These are phyloP conservation scores for Craterocephalus amniculus DNA, from an alignment of 2,797 vertebrate species.

Conservation along the genomic window DNA sequence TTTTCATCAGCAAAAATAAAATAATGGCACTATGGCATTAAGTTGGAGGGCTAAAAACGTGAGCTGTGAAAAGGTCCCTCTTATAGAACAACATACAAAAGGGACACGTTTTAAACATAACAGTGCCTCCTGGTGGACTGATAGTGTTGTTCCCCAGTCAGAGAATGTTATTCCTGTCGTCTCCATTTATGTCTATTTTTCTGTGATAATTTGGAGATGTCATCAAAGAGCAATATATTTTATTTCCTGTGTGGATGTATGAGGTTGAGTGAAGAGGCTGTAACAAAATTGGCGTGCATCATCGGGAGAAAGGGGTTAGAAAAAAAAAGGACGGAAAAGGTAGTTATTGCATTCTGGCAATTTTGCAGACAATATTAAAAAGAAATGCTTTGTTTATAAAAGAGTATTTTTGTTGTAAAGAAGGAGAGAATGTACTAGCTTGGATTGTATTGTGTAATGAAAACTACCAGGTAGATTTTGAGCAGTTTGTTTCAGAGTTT, in stretches of 20 bases:
- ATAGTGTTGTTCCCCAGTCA: constrained; percentile 70
- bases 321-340: constrained; percentile 36
- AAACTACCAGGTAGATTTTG: constrained; percentile 54
- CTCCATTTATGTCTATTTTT: constrained; percentile 59
- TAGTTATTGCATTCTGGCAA: constrained; percentile 41
- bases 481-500: constrained; percentile 41
- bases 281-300: constrained; percentile 40
- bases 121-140: constrained; percentile 83
- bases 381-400: constrained; percentile 66
- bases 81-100: constrained; percentile 67
- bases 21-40: constrained; percentile 43
- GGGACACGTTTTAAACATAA: constrained; percentile 57
- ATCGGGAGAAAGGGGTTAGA: constrained; percentile 42
- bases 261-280: constrained; percentile 60
- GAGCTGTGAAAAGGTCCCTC: constrained; percentile 47
- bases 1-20: constrained; percentile 38
- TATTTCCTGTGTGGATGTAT: constrained; percentile 68
- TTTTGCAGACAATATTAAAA: constrained; percentile 50
- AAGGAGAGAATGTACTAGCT: constrained; percentile 72
- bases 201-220: constrained; percentile 68
- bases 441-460: constrained; percentile 61
- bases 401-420: constrained; percentile 79
- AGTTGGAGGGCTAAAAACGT: constrained; percentile 32
- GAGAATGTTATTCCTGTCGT: constrained; percentile 68
- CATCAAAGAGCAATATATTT: constrained; percentile 81